phyloP scores from a whole-genome alignment of 2,113 vertebrate genomes.

The Mus musculus region GRCm39 chr5:85034001-85034500 shows the following conservation, averaged over 20 bases:
- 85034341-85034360: neutral
- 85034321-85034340: neutral
- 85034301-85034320: neutral
- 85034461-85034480: too few relatives aligned
- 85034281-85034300: neutral
- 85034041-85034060: neutral
- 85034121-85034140: neutral
- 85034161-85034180: neutral
- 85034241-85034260: neutral
- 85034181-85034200: neutral
- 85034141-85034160: neutral
- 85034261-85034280: neutral
- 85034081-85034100: neutral
- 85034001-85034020: neutral
- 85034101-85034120: neutral
- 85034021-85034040: neutral
- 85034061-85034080: neutral
- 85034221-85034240: neutral
- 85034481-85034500: slow-evolving; percentile 25
- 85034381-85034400: neutral
- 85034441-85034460: neutral
- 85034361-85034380: neutral
- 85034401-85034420: neutral
- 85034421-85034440: neutral
- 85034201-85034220: neutral